Base-by-base conservation (phyloP, 2,888 invertebrate genomes). In the Apodemia mormo region DNA sequence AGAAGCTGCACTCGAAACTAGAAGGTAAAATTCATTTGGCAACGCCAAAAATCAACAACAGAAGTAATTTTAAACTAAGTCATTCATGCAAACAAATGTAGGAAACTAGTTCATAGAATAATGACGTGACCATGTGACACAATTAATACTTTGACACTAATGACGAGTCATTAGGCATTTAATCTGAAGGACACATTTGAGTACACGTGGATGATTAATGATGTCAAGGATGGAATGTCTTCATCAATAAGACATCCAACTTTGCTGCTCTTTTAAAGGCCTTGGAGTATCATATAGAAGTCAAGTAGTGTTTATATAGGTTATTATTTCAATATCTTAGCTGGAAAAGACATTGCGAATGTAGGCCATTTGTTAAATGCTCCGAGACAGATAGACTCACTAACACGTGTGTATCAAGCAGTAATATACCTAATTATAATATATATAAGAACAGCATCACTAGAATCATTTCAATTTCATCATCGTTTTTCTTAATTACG, bases 1-100 rank as follows among this genome's bases (percentile, higher is more conserved):
- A 49, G 49, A 49, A 49, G 61, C 73, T 69, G 58, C 30, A 58
- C 58, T 58, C 12, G 29, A 54, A 40, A 33, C 33, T n/a, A 54
- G 54, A 58, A 58, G 58, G 58, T 58, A 58, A 56, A 29, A 12
- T 30, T 33, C 33, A 61, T 61, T 61, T 61, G 58, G 14, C 58
- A 56, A 40, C 40, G 56, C 2, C 56, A 29, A 56, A 56, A 29
- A 29, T 61, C 29, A 61, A 61, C 58, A 30, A 33, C 12, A 49
- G 49, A 49, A 5, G 49, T 14, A 12, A 12, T 49, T 49, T 49
- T 4, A 49, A 49, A 49, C 49, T 14, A 14, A n/a, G 49, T 49
- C 14, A 49, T 49, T 49, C 14, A 49, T 49, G 49, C 49, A 14
- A 49, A 14, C 5, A 49, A 49, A 14, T 49, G 49, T 49, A 49